These are phyloP conservation scores for Botia kubotai DNA, from an alignment of 2,797 vertebrate genomes.

Conservation along the genomic window DNA sequence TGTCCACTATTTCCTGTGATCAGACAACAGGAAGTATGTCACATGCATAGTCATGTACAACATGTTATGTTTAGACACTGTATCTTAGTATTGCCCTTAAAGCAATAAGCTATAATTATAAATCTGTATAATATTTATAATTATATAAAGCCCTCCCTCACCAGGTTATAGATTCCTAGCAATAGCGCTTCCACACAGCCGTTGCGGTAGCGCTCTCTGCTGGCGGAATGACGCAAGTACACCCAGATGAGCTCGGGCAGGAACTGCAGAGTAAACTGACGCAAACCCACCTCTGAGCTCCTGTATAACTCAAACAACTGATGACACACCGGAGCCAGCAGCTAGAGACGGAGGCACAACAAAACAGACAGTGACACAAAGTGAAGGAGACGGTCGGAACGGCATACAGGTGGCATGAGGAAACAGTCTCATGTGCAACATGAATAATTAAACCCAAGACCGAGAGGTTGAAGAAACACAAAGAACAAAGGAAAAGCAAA, in stretches of 20 bases:
- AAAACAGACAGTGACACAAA: slow-evolving; percentile 8
- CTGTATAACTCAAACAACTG: slow-evolving; percentile 97
- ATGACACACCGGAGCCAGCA: slow-evolving; percentile 97
- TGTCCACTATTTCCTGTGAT: slow-evolving; percentile 95
- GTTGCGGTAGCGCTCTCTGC: slow-evolving; percentile 93
- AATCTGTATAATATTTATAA: too few relatives aligned
- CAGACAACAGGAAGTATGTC: not conserved
- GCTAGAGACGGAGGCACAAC: slow-evolving; percentile 68
- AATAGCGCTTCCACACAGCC: slow-evolving; percentile 97
- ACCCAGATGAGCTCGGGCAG: slow-evolving; percentile 96
- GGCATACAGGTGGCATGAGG: not conserved
- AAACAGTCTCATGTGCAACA: not conserved
- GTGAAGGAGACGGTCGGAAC: not conserved
- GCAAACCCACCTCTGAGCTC: slow-evolving; percentile 91
- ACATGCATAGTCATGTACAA: too few relatives aligned
- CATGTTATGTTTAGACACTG: too few relatives aligned
- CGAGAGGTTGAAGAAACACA: not conserved
- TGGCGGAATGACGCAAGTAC: slow-evolving; percentile 91
- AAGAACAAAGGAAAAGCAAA: not conserved
- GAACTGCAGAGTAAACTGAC: slow-evolving; percentile 96
- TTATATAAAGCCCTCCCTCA: slow-evolving; percentile 69
- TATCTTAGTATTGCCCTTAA: not conserved
- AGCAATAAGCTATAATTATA: not conserved
- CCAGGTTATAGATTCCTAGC: slow-evolving; percentile 98
- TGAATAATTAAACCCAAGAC: not conserved